Evolutionary conservation across 2,888 invertebrate species (phyloP).

Genomic region (Dicranocentrus wangi): DNA sequence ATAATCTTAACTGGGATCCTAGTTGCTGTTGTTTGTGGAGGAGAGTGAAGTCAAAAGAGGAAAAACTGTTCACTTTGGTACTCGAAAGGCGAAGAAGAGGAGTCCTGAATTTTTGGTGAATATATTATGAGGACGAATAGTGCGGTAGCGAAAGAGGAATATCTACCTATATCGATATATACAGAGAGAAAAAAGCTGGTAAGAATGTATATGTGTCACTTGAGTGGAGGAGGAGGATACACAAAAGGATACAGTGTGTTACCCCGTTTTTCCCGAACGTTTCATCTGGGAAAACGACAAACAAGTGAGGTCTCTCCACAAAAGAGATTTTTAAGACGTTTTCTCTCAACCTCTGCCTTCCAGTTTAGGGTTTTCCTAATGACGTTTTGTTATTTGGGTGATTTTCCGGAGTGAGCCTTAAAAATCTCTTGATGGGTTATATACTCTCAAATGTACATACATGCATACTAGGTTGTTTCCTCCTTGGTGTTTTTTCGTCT

Average conservation of each 20-base stretch:
- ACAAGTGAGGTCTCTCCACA: constrained; percentile 56
- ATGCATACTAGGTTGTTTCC: background rate
- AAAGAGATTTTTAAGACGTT: constrained; percentile 53
- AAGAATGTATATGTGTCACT: constrained; percentile 20
- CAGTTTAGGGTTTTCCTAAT: constrained; percentile 64
- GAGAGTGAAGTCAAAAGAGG: constrained; percentile 28
- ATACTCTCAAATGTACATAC: background rate
- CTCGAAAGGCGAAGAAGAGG: background rate
- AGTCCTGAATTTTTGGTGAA: background rate
- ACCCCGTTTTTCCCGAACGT: constrained; percentile 35
- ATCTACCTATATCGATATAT: too few species aligned
- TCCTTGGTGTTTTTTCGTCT: background rate
- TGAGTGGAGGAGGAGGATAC: background rate
- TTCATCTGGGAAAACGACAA: constrained; percentile 51
- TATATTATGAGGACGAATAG: constrained; percentile 11
- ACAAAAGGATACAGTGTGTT: constrained; percentile 29
- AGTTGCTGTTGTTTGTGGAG: too few species aligned
- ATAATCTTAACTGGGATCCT: too few species aligned
- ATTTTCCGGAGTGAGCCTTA: constrained; percentile 68
- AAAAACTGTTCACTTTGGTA: constrained; percentile 54
- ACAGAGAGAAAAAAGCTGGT: too few species aligned
- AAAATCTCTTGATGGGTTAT: constrained; percentile 31
- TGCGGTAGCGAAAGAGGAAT: background rate
- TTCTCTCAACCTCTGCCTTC: constrained; percentile 60
- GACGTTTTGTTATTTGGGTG: constrained; percentile 69